Evolutionary conservation across 2,888 invertebrate genomes (phyloP), one percentile per base, ranked within the genome.

Genomic region (Chymomyza procnemis): DNA sequence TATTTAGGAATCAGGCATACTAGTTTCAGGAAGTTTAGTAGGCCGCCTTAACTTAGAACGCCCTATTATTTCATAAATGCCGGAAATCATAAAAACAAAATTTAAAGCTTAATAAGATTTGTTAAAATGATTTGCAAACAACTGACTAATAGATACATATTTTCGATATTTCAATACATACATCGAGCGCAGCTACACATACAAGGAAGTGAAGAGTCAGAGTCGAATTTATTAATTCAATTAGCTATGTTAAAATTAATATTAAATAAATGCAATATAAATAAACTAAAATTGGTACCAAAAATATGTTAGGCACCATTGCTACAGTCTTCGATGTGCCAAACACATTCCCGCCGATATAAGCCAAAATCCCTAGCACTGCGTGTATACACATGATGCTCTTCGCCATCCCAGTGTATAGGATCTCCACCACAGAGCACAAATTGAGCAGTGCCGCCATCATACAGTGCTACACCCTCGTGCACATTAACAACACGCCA

Each of bases 251-350:
- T 26, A 26, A 26, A 26, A 26, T 41, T 41, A 41, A 41, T 41
- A 41, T 12, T 41, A 14, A 9, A 12, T 12, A 12, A 34, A 9
- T 9, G 2, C 1, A 34, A 34, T 34, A 34, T 34, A 34, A 34
- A 41, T 41, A 41, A 41, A 41, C 34, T 41, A 41, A 41, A 26
- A 26, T 26, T 26, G 4, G 26, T 26, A 5, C 1, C 9, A 34
- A 12, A 34, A 12, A 8, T n/a, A 5, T 34, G 41, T 52, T 70
- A 74, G 30, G 55, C 62, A 4, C 68, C 67, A 67, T 80, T 73
- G 55, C 79, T 80, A 70, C 88, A 88, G 57, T 88, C 80, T 61
- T 88, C 89, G 4, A 88, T 34, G 9, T 71, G 64, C 88, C 88
- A 88, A 18, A 73, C 72, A 63, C 89, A 88, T 61, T 88, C 85